A percentile compares a stretch with the other conserved stretches of the same genome.
Conservation (phyloP, 2,888 invertebrate genomes). For the Odontocolon sp. region DNA sequence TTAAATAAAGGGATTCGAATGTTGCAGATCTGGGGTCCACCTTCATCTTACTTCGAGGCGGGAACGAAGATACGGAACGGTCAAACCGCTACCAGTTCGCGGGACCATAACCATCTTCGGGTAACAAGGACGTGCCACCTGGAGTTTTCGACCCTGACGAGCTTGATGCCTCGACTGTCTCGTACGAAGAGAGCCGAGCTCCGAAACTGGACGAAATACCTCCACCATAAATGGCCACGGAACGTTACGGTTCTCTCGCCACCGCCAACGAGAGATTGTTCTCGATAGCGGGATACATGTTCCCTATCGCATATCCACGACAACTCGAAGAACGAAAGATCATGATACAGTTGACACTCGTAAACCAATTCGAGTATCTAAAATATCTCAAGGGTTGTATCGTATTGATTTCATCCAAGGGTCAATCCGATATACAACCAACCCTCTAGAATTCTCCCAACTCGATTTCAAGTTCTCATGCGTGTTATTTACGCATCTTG, state of each 20-base stretch:
- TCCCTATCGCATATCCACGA: constrained; percentile 7
- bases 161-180: neutral
- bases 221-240: constrained; percentile 51
- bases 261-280: constrained; percentile 44
- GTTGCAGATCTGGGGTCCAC: too few relatives aligned
- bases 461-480: neutral
- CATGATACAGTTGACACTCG: constrained; percentile 18
- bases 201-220: constrained; percentile 60
- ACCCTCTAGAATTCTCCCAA: constrained; percentile 29
- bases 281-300: constrained; percentile 49
- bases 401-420: constrained; percentile 47
- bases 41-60: neutral
- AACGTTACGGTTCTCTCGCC: constrained; percentile 57
- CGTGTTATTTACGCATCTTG: constrained; percentile 10
- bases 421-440: constrained; percentile 21
- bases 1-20: neutral
- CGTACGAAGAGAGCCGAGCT: constrained; percentile 15
- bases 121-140: constrained; percentile 64
- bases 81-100: constrained; percentile 53
- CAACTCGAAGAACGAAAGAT: constrained; percentile 21
- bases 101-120: constrained; percentile 59
- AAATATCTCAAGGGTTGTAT: constrained; percentile 21
- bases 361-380: too few relatives aligned
- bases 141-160: constrained; percentile 63
- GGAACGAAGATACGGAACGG: constrained; percentile 30